Evolutionary conservation across 2,113 vertebrate genomes (phyloP), one percentile per base, ranked within the genome.

Genomic region (Triplophysa dalaica): DNA sequence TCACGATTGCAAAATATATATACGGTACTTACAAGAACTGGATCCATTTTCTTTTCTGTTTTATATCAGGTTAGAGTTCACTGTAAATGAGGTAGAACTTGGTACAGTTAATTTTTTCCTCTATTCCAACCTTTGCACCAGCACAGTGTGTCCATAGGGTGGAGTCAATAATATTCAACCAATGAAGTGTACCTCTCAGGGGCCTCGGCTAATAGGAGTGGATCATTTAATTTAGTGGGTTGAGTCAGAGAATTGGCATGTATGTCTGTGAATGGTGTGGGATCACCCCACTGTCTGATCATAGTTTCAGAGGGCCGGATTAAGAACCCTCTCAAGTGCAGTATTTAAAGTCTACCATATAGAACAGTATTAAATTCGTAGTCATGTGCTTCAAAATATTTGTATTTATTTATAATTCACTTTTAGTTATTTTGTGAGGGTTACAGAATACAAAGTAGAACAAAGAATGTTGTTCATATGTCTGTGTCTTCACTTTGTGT

Each of bases 41-140:
- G 85, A 14, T 91, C 89, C 89, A 92, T 91, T 13, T 45, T 84
- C 24, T 24, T 12, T n/a, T 8, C 26, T 52, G 21, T 33, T n/a
- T 70, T 24, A 29, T 10, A 56, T n/a, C 5, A 43, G 84, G 73
- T 54, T 68, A 72, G 43, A 21, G 67, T 75, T 26, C 38, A 75
- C 21, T 17, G 9, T 78, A 21, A 2, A 24, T 60, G 54, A 73
- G n/a, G 26, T 38, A 41, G 2, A 74, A 21, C 2, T 72, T 26
- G 17, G n/a, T 11, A 16, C 70, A 85, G 85, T 85, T 54, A 16
- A 4, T 64, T 24, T 8, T 50, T n/a, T 63, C 22, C 29, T 43
- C 21, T 13, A 22, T 56, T 29, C 24, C 54, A 67, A 84, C 74
- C 83, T 84, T 84, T 81, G 79, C 9, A 78, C 83, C 21, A 64